A percentile compares a stretch with the other conserved stretches of the same genome.
Evolutionary conservation across 2,113 vertebrate genomes (phyloP).

Genomic region (Lagopus muta): DNA sequence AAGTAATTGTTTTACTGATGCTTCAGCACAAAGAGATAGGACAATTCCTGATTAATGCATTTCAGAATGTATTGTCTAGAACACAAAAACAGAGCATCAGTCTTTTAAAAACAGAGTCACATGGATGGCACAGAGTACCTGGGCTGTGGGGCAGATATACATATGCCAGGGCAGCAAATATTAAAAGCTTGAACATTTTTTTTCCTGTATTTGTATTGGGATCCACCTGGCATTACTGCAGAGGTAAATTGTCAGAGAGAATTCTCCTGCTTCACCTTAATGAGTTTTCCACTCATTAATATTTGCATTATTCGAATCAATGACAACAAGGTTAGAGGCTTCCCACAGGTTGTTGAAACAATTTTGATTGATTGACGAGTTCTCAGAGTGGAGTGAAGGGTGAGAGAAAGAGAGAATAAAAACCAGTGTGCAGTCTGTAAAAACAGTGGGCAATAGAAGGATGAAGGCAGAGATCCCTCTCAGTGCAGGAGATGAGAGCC

Average conservation of each 20-base stretch:
- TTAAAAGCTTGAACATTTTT: slow-evolving; percentile 7
- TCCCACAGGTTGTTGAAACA: slow-evolving; percentile 37
- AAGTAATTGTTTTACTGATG: slow-evolving; percentile 67
- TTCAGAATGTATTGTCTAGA: slow-evolving; percentile 61
- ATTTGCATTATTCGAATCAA: slow-evolving; percentile 59
- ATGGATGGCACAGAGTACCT: background rate
- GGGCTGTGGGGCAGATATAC: background rate
- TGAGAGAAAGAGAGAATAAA: background rate
- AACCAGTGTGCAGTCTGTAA: background rate
- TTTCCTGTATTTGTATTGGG: background rate
- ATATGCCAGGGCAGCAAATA: background rate
- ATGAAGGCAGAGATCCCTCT: background rate
- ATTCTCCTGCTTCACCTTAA: background rate
- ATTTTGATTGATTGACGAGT: background rate
- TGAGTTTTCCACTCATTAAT: slow-evolving; percentile 49
- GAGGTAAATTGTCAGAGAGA: slow-evolving; percentile 18
- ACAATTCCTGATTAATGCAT: slow-evolving; percentile 53
- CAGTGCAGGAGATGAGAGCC: background rate
- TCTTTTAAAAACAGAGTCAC: background rate
- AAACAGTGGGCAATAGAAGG: background rate
- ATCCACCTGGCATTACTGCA: background rate
- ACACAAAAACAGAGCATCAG: slow-evolving; percentile 3
- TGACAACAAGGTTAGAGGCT: slow-evolving; percentile 61
- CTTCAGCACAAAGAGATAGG: slow-evolving; percentile 36
- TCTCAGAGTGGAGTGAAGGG: background rate